Evolutionary conservation across 2,888 invertebrate species (phyloP).

Genomic region (Nomada lathburiana): DNA sequence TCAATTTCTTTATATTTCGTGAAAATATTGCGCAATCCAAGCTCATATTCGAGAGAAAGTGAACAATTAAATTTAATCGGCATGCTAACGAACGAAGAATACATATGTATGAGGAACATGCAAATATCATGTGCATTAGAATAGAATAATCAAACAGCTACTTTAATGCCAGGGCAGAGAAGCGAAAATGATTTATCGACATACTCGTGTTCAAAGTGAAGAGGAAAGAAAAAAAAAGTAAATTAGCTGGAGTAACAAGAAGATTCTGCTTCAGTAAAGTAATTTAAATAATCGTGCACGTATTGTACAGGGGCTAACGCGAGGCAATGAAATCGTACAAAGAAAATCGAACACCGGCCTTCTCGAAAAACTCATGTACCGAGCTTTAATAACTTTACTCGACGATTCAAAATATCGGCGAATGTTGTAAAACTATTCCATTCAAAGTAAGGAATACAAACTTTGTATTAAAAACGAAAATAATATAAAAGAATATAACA

Average conservation of each 20-base stretch:
- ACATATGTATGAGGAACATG: conserved; percentile 4
- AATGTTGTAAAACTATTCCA: no score
- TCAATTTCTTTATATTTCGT: neutral
- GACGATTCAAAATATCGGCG: no score
- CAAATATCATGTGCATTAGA: conserved; percentile 2
- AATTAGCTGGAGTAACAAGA: conserved; percentile 15
- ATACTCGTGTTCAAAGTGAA: no score
- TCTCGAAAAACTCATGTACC: no score
- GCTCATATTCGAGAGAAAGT: neutral
- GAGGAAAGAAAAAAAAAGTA: conserved; percentile 7
- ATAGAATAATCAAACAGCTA: neutral
- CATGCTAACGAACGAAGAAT: conserved; percentile 3
- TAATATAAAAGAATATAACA: no score
- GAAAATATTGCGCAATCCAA: neutral
- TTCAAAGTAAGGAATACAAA: no score
- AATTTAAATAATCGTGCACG: neutral
- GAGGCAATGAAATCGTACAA: no score
- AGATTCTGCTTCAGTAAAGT: conserved; percentile 22
- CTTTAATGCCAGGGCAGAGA: neutral
- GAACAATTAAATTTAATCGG: conserved; percentile 1
- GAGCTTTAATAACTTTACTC: no score
- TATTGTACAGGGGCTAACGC: no score
- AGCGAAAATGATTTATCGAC: no score
- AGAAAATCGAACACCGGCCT: no score
- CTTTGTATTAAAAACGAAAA: no score